Percentiles rank a stretch among this genome's conserved stretches.
These are phyloP conservation scores for Macrosiphum euphorbiae DNA, from an alignment of 2,888 invertebrate genomes.

Conservation along the genomic window DNA sequence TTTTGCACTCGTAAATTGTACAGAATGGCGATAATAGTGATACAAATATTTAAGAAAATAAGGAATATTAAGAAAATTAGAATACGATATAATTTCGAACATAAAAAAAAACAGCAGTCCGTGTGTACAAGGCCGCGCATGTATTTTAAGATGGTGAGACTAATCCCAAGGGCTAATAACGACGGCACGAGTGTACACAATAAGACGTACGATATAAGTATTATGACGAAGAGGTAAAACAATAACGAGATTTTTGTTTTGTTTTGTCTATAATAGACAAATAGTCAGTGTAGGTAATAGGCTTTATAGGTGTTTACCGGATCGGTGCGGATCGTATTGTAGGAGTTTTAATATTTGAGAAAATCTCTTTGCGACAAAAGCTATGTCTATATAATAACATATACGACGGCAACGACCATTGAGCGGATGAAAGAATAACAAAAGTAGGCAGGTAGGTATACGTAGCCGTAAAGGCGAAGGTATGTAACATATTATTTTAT, in stretches of 20 bases:
- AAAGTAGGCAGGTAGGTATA: background rate
- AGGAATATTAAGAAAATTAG: background rate
- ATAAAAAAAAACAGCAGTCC: background rate
- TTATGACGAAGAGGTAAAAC: background rate
- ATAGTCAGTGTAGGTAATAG: too few species aligned
- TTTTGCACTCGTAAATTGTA: background rate
- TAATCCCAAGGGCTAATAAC: background rate
- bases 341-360: background rate
- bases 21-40: background rate
- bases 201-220: background rate
- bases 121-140: background rate
- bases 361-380: background rate
- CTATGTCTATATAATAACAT: too few species aligned
- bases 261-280: background rate
- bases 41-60: background rate
- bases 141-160: background rate
- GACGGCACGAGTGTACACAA: background rate
- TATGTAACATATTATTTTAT: background rate
- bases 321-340: background rate
- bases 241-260: background rate
- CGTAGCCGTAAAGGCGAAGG: background rate
- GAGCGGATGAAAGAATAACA: background rate
- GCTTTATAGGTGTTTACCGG: background rate
- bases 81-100: background rate
- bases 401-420: background rate